These are phyloP conservation scores for Aphrophora alni DNA, from an alignment of 2,888 invertebrate species.

Conservation along the genomic window DNA sequence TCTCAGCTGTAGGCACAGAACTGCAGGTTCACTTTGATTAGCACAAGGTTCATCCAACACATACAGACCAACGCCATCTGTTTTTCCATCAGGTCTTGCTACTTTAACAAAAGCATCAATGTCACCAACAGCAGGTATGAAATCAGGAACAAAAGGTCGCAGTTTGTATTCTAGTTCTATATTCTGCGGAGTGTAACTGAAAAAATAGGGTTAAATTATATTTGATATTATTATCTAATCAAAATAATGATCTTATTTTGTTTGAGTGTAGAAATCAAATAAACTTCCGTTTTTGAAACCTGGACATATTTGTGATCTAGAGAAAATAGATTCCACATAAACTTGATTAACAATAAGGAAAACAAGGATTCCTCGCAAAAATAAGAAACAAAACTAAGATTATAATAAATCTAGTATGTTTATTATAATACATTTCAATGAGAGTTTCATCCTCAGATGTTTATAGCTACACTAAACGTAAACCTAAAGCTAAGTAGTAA, in stretches of 20 bases:
- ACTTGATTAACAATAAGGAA: no score
- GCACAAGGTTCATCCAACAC: conserved; percentile 96
- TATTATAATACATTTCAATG: no score
- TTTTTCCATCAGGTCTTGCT: conserved; percentile 74
- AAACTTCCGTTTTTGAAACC: background rate
- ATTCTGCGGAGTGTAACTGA: conserved; percentile 90
- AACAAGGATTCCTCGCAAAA: no score
- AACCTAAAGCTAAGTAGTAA: no score
- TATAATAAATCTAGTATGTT: no score
- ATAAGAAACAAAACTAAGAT: no score
- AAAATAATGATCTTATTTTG: no score
- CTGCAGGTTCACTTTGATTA: conserved; percentile 94
- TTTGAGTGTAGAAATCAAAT: no score
- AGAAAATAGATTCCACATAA: no score
- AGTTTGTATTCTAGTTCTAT: conserved; percentile 89
- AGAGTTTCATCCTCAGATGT: no score
- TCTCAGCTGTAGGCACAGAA: conserved; percentile 89
- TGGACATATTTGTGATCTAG: background rate
- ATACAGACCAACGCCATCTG: conserved; percentile 70
- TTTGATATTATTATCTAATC: no score
- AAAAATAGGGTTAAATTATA: conserved; percentile 39
- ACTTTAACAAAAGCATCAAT: conserved; percentile 98
- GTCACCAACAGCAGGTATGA: conserved; percentile 97
- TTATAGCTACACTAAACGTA: no score
- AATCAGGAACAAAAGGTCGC: conserved; percentile 95